Evolutionary conservation across 2,888 invertebrate genomes (phyloP).

Genomic region (Ornithoptera alexandrae): DNA sequence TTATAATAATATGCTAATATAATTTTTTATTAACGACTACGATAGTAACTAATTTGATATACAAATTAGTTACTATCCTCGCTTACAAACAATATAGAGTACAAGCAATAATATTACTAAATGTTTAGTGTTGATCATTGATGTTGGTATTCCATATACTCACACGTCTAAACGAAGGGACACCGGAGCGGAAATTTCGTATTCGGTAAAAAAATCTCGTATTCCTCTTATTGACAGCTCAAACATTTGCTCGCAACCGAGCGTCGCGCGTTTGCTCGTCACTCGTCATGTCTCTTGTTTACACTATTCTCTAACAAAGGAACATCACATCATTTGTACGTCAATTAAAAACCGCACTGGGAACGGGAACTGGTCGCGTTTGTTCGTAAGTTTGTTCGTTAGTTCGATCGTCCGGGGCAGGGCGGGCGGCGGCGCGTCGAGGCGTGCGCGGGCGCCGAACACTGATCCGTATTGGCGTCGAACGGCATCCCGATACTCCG

Average conservation of each 20-base stretch:
- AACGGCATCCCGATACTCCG: slow-evolving; percentile 45
- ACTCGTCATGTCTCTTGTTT: slow-evolving; percentile 41
- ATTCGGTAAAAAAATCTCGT: slow-evolving; percentile 43
- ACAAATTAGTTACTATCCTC: neutral
- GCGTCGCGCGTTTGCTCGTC: slow-evolving; percentile 43
- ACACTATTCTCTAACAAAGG: slow-evolving; percentile 39
- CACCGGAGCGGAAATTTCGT: slow-evolving; percentile 36
- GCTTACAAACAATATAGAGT: neutral
- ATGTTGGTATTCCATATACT: slow-evolving; percentile 33
- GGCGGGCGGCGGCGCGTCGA: slow-evolving; percentile 72
- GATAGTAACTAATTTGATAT: too few relatives aligned
- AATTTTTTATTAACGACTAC: too few relatives aligned
- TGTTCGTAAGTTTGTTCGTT: slow-evolving; percentile 29
- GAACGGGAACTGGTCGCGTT: slow-evolving; percentile 21
- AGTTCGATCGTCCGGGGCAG: slow-evolving; percentile 30
- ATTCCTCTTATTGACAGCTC: slow-evolving; percentile 59
- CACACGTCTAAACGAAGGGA: slow-evolving; percentile 43
- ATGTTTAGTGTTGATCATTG: neutral
- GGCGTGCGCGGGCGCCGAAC: slow-evolving; percentile 72
- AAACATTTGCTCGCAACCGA: slow-evolving; percentile 60
- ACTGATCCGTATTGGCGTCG: slow-evolving; percentile 62
- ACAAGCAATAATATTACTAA: neutral
- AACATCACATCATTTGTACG: slow-evolving; percentile 19
- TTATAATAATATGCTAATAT: too few relatives aligned
- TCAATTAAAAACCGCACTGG: slow-evolving; percentile 23